Base-by-base conservation (phyloP, 37 sponge, comb jelly and placozoan genomes). In the Aplysina aerophoba region DNA sequence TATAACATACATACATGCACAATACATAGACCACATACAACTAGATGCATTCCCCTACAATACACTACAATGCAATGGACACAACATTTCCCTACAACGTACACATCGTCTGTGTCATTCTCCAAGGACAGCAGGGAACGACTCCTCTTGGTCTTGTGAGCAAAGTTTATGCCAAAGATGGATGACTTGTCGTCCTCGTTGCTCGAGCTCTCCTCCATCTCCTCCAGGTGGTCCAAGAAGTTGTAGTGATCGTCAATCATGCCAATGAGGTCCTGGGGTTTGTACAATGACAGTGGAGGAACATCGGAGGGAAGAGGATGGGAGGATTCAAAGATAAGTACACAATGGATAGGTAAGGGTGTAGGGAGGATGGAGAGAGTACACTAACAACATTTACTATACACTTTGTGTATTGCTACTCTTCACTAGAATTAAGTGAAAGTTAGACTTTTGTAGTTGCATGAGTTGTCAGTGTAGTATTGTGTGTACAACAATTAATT, bases 191-290 rank as follows among this genome's bases (percentile, higher is more conserved):
- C 82, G 12, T 44, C 17, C 82, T 85, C 86, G 74, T 84, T 90
- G 83, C 67, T 55, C 15, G 73, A 71, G 54, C 84, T 90, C 53
- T 90, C 87, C 65, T 89, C 84, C 69, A 83, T 90, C 69, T 92
- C 77, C 24, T 88, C 88, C n/a, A 87, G 61, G 56, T 87, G 34
- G 41, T 92, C 83, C 31, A 92, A 81, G 81, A 92, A 92, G 79
- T 86, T 84, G 71, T 88, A 92, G 63, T 88, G 80, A 11, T 88
- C 69, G 21, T 71, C 82, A 59, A 91, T 79, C n/a, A 88, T n/a
- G 27, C n/a, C 61, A 24, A 80, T 28, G 8, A 31, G 62, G 66
- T 35, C 41, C 27, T 25, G 22, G 17, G 13, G 14, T 28, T 35
- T 54, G 30, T 21, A 15, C 61, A n/a, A n/a, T n/a, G n/a, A n/a